Conservation (phyloP, 1,140 invertebrate genomes). For the Himalopsyche phryganea region DNA sequence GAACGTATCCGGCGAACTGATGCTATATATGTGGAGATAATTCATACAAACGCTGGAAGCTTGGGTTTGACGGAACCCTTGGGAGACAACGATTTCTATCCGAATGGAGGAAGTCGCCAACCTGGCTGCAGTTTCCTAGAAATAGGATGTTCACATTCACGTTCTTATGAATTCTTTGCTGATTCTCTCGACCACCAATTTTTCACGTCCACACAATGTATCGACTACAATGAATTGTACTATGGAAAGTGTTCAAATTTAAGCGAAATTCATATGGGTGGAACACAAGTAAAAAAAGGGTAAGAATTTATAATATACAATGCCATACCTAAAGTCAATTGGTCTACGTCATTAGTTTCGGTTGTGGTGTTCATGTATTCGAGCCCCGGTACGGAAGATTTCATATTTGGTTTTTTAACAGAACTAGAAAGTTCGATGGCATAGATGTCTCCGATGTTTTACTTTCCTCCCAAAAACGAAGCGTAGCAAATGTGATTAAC, state of each 20-base stretch:
- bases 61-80: conserved; percentile 52
- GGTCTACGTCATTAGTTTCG: too few species aligned
- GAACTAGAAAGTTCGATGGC: too few species aligned
- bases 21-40: conserved; percentile 59
- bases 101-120: conserved; percentile 57
- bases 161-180: conserved; percentile 51
- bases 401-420: too few species aligned
- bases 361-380: too few species aligned
- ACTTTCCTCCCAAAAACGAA: too few species aligned
- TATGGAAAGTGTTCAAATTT: conserved; percentile 35
- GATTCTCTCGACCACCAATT: conserved; percentile 42
- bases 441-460: too few species aligned
- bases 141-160: conserved; percentile 44
- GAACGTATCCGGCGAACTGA: conserved; percentile 45
- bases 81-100: conserved; percentile 61
- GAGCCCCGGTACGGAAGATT: too few species aligned
- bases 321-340: too few species aligned
- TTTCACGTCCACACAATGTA: conserved; percentile 39
- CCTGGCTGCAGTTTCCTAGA: conserved; percentile 54
- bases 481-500: too few species aligned
- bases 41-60: conserved; percentile 61
- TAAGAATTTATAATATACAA: too few species aligned
- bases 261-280: conserved; percentile 39
- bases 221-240: conserved; percentile 34
- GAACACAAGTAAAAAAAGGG: conserved; percentile 11